Evolutionary conservation across 1,140 invertebrate genomes (phyloP), one percentile per base, ranked within the genome.

Genomic region (Pogonomyrmex californicus): DNA sequence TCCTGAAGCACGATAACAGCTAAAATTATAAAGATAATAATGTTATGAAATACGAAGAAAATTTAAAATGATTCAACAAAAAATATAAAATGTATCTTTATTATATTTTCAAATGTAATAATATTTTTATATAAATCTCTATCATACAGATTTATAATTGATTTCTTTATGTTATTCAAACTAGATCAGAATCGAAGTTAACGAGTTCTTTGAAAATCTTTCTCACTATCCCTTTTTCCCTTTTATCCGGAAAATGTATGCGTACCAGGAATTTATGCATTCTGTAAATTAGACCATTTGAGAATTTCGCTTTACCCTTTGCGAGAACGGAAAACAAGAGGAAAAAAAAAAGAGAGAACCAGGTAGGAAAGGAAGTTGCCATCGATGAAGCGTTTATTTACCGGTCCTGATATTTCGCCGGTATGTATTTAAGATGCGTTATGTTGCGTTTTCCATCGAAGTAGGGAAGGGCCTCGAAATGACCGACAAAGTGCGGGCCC

Each of bases 351-450:
- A 63, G 23, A n/a, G 1, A 44, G 14, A 38, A 47, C 6, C 10
- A 49, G 14, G 23, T 17, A 23, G n/a, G 76, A 65, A 54, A 51
- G 12, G 23, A 63, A n/a, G 33, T 63, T 41, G 47, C 33, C 3
- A 65, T 56, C 51, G 75, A 86, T 33, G 62, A 47, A 47, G 38
- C 87, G 87, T 89, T 91, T 92, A 92, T 92, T 90, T 87, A 90
- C 68, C 44, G 62, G 63, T 10, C 0, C 60, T 65, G 66, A 75
- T 91, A 87, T 91, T 91, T 92, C 51, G 63, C 38, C 66, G 56
- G 65, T 87, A 14, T 36, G 30, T 47, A 91, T 76, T 91, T 85
- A 77, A 73, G 58, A 58, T 90, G 86, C 87, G 86, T 91, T 91
- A 87, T 73, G 83, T 88, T 87, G 70, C 83, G 71, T 88, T 91